Base-by-base conservation (phyloP, 2,113 vertebrate genomes). In the Aramus guarauna region DNA sequence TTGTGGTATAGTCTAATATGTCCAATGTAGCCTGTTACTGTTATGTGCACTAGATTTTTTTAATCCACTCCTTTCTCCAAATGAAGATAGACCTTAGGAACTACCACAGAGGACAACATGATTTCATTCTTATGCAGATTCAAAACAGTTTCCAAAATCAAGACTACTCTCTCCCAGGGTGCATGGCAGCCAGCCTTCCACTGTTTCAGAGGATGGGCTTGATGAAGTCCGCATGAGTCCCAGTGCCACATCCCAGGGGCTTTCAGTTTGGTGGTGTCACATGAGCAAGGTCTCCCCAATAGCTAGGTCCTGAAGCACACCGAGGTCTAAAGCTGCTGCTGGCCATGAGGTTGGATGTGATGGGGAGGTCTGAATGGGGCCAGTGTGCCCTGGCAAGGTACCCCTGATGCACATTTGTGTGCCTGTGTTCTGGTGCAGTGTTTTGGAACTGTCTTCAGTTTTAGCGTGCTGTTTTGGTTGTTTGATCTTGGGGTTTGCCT, bases 371-470 rank as follows among this genome's bases (percentile, higher is more conserved):
- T 67, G 30, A 83, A 74, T 32, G 14, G 22, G 6, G 12, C 1
- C 12, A 30, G 8, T 3, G 3, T 53, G 5, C 18, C 6, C 21
- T 37, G 26, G 9, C 0, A 3, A 67, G 37, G 6, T 19, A 39
- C 1, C 16, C 12, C 10, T 0, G 2, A 8, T 10, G 3, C 5
- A 1, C 29, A 4, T 9, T 1, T n/a, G 21, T 21, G 4, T 1
- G 0, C 2, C 13, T 66, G 12, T 48, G 12, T 19, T 69, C 39
- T 56, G 12, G 9, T 32, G 19, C 10, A 52, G 12, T 18, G 15
- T 15, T 82, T 62, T 47, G 32, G 32, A 68, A 34, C 16, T 27
- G 37, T 59, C 4, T 68, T 67, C 29, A 21, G 22, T 2, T 56
- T 23, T 21, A 56, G 24, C 7, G 3, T 24, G 3, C 7, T 43